Conservation (phyloP, 2,888 invertebrate species). For the Pyrrhosoma nymphula region DNA sequence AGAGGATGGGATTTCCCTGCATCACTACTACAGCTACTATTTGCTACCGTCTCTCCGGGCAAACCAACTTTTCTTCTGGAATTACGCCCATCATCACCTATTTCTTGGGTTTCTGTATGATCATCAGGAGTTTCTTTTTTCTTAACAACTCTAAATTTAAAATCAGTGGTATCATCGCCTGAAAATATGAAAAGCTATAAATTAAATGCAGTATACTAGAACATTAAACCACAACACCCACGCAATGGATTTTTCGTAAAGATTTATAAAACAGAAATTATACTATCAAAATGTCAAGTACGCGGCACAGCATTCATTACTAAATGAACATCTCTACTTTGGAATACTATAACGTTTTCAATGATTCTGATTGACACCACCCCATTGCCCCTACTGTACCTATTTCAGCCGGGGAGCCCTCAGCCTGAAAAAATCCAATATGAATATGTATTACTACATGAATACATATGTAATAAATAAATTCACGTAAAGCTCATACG, state of each 20-base stretch:
- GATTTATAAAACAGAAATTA: background rate
- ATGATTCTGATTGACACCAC: background rate
- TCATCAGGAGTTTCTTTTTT: constrained; percentile 15
- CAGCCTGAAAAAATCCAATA: constrained; percentile 1
- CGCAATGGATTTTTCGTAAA: background rate
- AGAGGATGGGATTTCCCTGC: constrained; percentile 79
- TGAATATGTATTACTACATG: too few relatives aligned
- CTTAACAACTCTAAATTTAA: background rate
- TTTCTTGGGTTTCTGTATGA: constrained; percentile 29
- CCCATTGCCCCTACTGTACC: background rate
- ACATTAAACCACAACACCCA: background rate
- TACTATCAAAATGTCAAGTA: background rate
- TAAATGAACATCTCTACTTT: background rate
- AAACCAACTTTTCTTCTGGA: background rate
- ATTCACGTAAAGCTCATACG: constrained; percentile 46
- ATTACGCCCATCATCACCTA: constrained; percentile 36
- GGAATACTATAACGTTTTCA: background rate
- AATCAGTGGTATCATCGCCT: constrained; percentile 62
- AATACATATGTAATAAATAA: background rate
- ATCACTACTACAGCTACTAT: constrained; percentile 70
- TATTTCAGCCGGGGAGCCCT: background rate
- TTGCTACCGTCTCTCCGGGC: constrained; percentile 73
- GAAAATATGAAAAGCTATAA: background rate
- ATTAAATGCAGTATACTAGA: background rate
- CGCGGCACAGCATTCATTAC: background rate